phyloP scores from a whole-genome alignment of 1,140 invertebrate genomes.

The Agrypnia vestita region DNA sequence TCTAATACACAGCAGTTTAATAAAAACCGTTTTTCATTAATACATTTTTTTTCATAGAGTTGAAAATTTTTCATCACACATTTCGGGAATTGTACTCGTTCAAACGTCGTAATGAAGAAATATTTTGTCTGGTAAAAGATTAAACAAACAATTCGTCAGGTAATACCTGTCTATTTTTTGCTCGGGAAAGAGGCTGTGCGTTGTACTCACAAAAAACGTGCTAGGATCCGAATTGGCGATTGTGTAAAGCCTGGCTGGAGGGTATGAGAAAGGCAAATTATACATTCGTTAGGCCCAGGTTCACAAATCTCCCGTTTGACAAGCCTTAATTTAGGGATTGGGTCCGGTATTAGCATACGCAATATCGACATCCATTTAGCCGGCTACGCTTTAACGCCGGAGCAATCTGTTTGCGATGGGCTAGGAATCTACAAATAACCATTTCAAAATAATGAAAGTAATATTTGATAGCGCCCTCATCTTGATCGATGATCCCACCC shows the following conservation, averaged over 20 bases:
- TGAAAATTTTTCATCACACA: no score
- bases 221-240: constrained; percentile 6
- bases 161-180: neutral
- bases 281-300: constrained; percentile 42
- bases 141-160: neutral
- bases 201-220: neutral
- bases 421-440: no score
- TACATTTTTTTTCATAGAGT: neutral
- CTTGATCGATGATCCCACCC: no score
- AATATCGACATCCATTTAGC: constrained; percentile 44
- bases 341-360: constrained; percentile 39
- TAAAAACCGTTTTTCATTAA: neutral
- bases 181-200: neutral
- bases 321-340: constrained; percentile 45
- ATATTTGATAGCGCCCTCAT: no score
- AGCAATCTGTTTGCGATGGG: no score
- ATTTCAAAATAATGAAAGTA: no score
- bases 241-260: neutral
- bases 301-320: constrained; percentile 45
- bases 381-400: neutral
- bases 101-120: no score
- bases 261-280: constrained; percentile 23
- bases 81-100: neutral
- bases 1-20: neutral
- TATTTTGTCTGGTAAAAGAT: no score